These are phyloP conservation scores for Sorex fumeus DNA, from an alignment of 2,113 vertebrate species.

Conservation along the genomic window DNA sequence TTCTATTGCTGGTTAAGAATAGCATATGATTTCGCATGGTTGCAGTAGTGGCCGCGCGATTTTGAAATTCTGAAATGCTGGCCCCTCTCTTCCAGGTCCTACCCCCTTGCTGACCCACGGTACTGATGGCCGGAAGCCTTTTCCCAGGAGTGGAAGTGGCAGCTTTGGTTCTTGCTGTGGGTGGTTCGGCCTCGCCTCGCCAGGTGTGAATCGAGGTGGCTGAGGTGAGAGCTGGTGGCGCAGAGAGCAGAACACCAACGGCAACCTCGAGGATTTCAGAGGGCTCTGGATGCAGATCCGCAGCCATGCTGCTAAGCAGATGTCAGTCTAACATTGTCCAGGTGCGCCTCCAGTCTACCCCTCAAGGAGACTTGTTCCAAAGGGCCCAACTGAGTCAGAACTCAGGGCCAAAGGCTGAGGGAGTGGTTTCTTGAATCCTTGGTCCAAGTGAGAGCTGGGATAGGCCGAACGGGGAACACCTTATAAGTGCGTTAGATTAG, in stretches of 20 bases:
- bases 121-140: not conserved
- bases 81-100: not conserved
- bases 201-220: not conserved
- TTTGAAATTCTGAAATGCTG: too few relatives aligned
- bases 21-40: too few relatives aligned
- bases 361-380: not conserved
- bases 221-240: too few relatives aligned
- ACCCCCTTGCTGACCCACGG: not conserved
- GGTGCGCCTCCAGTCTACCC: not conserved
- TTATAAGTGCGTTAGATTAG: not conserved
- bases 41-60: too few relatives aligned
- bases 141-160: not conserved
- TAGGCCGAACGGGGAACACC: not conserved
- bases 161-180: not conserved
- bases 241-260: not conserved
- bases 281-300: not conserved
- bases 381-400: not conserved
- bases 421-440: not conserved
- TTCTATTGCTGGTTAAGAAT: too few relatives aligned
- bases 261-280: not conserved
- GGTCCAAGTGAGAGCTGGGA: not conserved
- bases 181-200: not conserved
- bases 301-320: not conserved
- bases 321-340: not conserved
- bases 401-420: not conserved